Conservation (phyloP, 2,797 vertebrate genomes). For the Danio kyathit region DNA sequence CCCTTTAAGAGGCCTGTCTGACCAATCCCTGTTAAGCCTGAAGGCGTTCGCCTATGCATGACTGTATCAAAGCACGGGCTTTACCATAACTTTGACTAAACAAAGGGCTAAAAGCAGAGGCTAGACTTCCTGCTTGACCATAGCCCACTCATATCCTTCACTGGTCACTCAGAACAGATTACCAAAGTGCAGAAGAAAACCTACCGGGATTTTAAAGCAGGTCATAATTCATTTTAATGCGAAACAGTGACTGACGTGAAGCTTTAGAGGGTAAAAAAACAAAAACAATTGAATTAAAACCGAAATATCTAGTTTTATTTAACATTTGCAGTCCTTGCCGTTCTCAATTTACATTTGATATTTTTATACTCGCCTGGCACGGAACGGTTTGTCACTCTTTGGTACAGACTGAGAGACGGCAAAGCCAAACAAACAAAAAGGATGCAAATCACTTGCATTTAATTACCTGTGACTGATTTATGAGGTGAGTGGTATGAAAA, state of each 20-base stretch:
- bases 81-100: constrained; percentile 71
- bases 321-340: neutral
- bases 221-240: constrained; percentile 9
- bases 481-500: constrained; percentile 84
- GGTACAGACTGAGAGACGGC: constrained; percentile 58
- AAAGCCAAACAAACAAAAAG: constrained; percentile 78
- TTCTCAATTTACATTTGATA: constrained; percentile 35
- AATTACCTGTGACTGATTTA: constrained; percentile 88
- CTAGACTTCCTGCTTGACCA: constrained; percentile 65
- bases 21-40: constrained; percentile 70
- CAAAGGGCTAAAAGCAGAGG: constrained; percentile 71
- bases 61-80: constrained; percentile 72
- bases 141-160: constrained; percentile 74
- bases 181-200: constrained; percentile 14
- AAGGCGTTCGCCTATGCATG: constrained; percentile 73
- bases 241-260: neutral
- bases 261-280: no score
- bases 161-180: constrained; percentile 15
- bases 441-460: constrained; percentile 86
- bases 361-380: constrained; percentile 49
- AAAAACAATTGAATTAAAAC: neutral
- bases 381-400: constrained; percentile 50
- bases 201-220: constrained; percentile 5
- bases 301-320: neutral
- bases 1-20: constrained; percentile 81